Evolutionary conservation across 2,797 vertebrate genomes (phyloP).

Genomic region (Cuniculus paca): DNA sequence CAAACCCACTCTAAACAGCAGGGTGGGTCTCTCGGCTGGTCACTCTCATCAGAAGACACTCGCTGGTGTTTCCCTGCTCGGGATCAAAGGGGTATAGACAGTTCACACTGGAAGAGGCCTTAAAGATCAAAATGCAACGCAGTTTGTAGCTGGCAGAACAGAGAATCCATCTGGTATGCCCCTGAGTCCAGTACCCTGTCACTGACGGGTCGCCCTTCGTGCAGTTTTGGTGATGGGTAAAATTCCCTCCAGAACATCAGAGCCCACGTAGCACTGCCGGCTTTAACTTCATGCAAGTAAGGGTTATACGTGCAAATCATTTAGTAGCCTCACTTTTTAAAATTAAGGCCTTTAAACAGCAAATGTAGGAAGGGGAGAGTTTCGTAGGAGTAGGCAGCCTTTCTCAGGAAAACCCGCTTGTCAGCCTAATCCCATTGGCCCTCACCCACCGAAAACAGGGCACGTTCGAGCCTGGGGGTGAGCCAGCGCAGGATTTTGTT

Average conservation of each 20-base stretch:
- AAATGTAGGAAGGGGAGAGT: not conserved
- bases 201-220: not conserved
- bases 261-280: not conserved
- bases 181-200: not conserved
- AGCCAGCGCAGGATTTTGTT: conserved; percentile 2
- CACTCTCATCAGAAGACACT: not conserved
- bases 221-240: not conserved
- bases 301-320: not conserved
- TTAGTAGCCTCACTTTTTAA: not conserved
- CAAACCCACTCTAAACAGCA: not conserved
- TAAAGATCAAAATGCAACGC: not conserved
- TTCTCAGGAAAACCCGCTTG: not conserved
- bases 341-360: not conserved
- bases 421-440: not conserved
- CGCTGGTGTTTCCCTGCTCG: not conserved
- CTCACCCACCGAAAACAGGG: not conserved
- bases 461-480: not conserved
- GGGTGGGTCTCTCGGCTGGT: not conserved
- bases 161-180: not conserved
- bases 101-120: not conserved
- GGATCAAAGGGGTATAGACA: not conserved
- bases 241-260: not conserved
- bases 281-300: conserved; percentile 13
- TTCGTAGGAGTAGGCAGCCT: not conserved
- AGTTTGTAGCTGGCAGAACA: not conserved